Evolutionary conservation across 2,888 invertebrate genomes (phyloP).

Genomic region (Polia nebulosa): DNA sequence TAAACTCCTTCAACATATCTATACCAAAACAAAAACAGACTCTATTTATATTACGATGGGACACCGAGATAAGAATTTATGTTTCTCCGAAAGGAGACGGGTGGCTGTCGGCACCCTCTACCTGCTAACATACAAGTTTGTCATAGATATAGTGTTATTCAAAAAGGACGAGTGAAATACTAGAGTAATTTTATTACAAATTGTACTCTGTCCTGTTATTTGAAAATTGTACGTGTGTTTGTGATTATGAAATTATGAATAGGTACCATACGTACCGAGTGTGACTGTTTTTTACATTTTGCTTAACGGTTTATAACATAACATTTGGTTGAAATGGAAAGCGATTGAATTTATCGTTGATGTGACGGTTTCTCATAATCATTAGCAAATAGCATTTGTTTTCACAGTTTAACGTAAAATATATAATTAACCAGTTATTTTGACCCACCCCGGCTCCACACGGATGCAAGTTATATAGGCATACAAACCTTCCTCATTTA

Average conservation of each 20-base stretch:
- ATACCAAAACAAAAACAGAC: constrained; percentile 24
- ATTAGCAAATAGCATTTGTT: no score
- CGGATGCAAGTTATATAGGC: no score
- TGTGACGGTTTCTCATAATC: no score
- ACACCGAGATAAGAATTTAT: constrained; percentile 48
- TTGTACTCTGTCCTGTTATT: neutral
- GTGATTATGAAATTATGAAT: neutral
- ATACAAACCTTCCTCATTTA: no score
- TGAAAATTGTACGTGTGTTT: neutral
- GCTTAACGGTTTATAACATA: no score
- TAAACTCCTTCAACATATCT: constrained; percentile 18
- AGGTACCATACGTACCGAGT: neutral
- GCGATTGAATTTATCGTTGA: no score
- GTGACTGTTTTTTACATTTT: neutral
- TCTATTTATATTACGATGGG: constrained; percentile 50
- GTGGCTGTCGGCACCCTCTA: constrained; percentile 25
- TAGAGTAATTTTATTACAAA: constrained; percentile 18
- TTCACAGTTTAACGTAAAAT: no score
- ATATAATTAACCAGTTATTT: no score
- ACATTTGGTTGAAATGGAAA: no score
- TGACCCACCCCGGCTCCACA: no score
- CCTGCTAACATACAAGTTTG: neutral
- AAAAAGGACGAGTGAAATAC: constrained; percentile 29
- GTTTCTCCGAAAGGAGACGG: constrained; percentile 29
- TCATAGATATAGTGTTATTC: constrained; percentile 39